A percentile compares a stretch with the other conserved stretches of the same genome.
Conservation (phyloP, 1,140 invertebrate species). For the Metaphire vulgaris region DNA sequence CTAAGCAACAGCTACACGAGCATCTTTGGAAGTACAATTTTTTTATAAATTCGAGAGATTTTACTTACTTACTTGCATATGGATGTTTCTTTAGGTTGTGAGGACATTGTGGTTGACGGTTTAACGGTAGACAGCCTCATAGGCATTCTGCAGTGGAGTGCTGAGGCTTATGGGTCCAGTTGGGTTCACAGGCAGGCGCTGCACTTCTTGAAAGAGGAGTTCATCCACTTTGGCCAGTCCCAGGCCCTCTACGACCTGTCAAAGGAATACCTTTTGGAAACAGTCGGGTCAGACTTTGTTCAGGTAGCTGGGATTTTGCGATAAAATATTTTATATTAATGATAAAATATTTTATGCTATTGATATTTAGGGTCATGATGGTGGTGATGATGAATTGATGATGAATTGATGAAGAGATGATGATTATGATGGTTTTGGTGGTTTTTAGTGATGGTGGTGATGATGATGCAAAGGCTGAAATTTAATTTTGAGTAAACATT, state of each 20-base stretch:
- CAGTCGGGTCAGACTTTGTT: constrained; percentile 78
- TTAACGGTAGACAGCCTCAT: constrained; percentile 71
- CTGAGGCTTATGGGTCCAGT: constrained; percentile 79
- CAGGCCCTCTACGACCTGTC: constrained; percentile 71
- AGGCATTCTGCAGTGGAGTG: constrained; percentile 64
- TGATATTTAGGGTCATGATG: too few relatives aligned
- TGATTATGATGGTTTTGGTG: too few relatives aligned
- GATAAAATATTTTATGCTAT: not conserved
- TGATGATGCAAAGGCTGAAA: too few relatives aligned
- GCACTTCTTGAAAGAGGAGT: constrained; percentile 76
- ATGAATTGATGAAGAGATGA: too few relatives aligned
- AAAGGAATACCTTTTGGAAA: constrained; percentile 69
- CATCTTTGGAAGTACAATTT: too few relatives aligned
- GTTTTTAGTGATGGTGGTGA: too few relatives aligned
- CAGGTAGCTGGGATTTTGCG: constrained; percentile 54
- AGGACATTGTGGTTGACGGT: constrained; percentile 85
- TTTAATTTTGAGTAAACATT: too few relatives aligned
- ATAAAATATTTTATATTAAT: not conserved
- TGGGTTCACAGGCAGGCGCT: constrained; percentile 83
- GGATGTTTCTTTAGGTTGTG: constrained; percentile 59
- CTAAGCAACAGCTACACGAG: too few relatives aligned
- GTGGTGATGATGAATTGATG: too few relatives aligned
- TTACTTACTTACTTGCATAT: too few relatives aligned
- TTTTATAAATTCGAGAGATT: too few relatives aligned
- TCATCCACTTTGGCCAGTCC: constrained; percentile 62